Evolutionary conservation across 2,113 vertebrate species (phyloP).

Genomic region (Gymnobelideus leadbeateri): DNA sequence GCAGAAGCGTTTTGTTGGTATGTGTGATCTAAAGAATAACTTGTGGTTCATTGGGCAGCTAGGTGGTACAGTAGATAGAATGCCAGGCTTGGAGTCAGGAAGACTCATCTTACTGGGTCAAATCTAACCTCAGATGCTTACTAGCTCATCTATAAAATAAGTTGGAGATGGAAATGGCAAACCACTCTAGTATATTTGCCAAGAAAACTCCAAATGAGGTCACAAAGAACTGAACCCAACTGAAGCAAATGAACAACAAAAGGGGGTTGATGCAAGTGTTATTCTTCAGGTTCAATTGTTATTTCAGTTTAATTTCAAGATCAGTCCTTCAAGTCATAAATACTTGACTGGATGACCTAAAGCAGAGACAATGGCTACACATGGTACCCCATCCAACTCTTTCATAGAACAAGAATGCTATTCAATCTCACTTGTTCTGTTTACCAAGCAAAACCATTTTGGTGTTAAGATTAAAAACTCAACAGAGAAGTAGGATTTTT

Average conservation of each 20-base stretch:
- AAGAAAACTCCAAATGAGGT: neutral
- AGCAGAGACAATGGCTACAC: neutral
- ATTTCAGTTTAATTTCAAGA: neutral
- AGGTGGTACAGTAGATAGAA: neutral
- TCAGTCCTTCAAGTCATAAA: neutral
- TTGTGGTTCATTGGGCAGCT: neutral
- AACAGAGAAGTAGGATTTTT: neutral
- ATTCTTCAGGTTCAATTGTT: neutral
- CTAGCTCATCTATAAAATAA: neutral
- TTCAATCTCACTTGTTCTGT: neutral
- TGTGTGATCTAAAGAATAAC: neutral
- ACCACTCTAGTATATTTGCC: neutral
- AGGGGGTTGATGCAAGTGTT: neutral
- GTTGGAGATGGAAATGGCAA: neutral
- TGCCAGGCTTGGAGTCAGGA: too few relatives aligned
- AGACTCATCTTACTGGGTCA: neutral
- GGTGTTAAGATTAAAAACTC: neutral
- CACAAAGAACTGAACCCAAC: neutral
- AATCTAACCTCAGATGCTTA: neutral
- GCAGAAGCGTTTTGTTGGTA: neutral
- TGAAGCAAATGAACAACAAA: neutral
- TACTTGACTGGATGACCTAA: neutral
- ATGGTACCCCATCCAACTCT: neutral
- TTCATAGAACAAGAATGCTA: neutral
- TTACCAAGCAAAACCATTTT: neutral